These are phyloP conservation scores for Brachionus angularis DNA, from an alignment of 1,140 invertebrate genomes.

Conservation along the genomic window DNA sequence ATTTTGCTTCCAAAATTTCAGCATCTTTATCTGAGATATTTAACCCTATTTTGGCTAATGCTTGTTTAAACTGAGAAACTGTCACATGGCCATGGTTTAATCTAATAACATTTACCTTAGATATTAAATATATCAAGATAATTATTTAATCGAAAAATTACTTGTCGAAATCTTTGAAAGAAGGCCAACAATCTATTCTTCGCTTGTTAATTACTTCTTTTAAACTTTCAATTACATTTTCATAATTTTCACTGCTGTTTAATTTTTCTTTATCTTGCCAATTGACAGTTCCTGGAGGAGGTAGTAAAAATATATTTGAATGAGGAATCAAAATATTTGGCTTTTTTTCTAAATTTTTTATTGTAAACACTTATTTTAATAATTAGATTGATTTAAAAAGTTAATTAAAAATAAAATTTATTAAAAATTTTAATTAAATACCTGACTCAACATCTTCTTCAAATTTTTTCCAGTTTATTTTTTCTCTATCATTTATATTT, in stretches of 20 bases:
- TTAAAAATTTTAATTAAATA: conserved; percentile 49
- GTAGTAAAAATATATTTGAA: conserved; percentile 53
- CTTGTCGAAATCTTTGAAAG: conserved; percentile 52
- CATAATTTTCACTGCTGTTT: conserved; percentile 46
- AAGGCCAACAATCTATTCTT: conserved; percentile 52
- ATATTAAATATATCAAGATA: not conserved
- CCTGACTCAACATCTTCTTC: conserved; percentile 54
- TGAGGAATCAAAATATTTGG: conserved; percentile 51
- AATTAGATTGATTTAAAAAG: conserved; percentile 41
- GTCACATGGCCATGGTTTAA: conserved; percentile 57
- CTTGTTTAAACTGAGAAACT: conserved; percentile 54
- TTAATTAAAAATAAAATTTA: not conserved
- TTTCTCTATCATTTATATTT: conserved; percentile 50
- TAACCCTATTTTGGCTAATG: conserved; percentile 53
- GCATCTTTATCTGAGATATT: conserved; percentile 51
- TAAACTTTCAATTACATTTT: conserved; percentile 51
- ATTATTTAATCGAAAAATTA: not conserved
- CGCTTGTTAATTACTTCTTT: conserved; percentile 50
- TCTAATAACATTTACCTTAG: conserved; percentile 45
- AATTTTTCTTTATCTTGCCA: conserved; percentile 51
- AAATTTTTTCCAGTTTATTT: conserved; percentile 54
- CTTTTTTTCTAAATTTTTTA: conserved; percentile 52
- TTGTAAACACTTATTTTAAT: conserved; percentile 59
- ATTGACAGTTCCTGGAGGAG: conserved; percentile 55
- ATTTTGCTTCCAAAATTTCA: conserved; percentile 52